phyloP scores from a whole-genome alignment of 2,888 invertebrate species.

The Peribatodes rhomboidaria region DNA sequence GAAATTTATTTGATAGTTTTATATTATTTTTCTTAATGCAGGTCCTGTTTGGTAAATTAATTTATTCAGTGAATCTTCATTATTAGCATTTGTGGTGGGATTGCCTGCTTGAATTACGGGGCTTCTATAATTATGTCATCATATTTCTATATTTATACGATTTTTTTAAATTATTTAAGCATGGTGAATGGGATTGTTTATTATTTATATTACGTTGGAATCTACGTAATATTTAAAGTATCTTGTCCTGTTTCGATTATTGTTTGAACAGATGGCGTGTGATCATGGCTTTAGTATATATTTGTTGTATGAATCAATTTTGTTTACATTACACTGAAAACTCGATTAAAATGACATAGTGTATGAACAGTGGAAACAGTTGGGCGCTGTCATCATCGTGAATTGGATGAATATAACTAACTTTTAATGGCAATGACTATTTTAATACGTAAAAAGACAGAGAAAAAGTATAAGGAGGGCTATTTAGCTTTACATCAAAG shows the following conservation, averaged over 20 bases:
- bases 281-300: constrained; percentile 53
- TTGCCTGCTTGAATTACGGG: constrained; percentile 56
- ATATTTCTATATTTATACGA: constrained; percentile 6
- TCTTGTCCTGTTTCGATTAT: constrained; percentile 54
- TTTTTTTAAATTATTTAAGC: constrained; percentile 46
- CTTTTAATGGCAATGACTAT: not conserved
- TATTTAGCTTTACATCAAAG: not conserved
- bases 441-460: not conserved
- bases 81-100: constrained; percentile 43
- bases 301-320: constrained; percentile 43
- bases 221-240: constrained; percentile 52
- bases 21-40: constrained; percentile 12
- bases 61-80: constrained; percentile 33
- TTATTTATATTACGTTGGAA: constrained; percentile 52
- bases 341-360: constrained; percentile 37
- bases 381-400: not conserved
- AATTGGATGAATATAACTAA: not conserved
- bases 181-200: constrained; percentile 58
- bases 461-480: not conserved
- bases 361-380: constrained; percentile 9
- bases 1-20: constrained; percentile 36
- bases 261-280: constrained; percentile 64
- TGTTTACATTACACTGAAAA: constrained; percentile 29
- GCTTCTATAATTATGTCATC: constrained; percentile 49
- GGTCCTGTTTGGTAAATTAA: constrained; percentile 32